A percentile compares a stretch with the other conserved stretches of the same genome.
Conservation (phyloP, 2,888 invertebrate species). For the Drosophila nr. perissopoda region DNA sequence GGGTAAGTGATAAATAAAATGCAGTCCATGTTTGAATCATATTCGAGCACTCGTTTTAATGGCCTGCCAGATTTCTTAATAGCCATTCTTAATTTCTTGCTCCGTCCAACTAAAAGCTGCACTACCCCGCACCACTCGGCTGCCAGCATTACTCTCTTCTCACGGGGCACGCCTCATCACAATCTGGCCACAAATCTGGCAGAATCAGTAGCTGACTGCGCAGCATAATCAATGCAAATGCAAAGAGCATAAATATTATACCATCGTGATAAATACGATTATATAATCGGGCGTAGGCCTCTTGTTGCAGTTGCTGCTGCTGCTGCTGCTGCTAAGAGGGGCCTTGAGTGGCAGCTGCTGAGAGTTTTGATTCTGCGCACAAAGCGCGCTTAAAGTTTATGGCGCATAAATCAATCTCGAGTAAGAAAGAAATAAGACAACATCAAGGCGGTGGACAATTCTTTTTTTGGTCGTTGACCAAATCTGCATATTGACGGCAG, state of each 20-base stretch:
- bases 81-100: slow-evolving; percentile 68
- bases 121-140: not conserved
- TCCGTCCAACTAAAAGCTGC: not conserved
- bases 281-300: slow-evolving; percentile 61
- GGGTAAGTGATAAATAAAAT: slow-evolving; percentile 37
- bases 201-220: slow-evolving; percentile 28
- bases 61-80: slow-evolving; percentile 76
- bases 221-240: slow-evolving; percentile 56
- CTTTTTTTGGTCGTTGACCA: slow-evolving; percentile 28
- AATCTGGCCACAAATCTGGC: slow-evolving; percentile 42
- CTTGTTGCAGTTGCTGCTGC: slow-evolving; percentile 9
- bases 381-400: slow-evolving; percentile 71
- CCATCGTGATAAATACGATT: slow-evolving; percentile 45
- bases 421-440: slow-evolving; percentile 10
- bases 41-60: slow-evolving; percentile 61
- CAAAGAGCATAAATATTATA: slow-evolving; percentile 16
- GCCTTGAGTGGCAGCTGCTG: slow-evolving; percentile 49
- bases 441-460: slow-evolving; percentile 49
- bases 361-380: slow-evolving; percentile 51
- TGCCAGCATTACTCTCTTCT: not conserved
- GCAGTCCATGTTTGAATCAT: slow-evolving; percentile 46
- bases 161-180: slow-evolving; percentile 40
- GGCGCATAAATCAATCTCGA: slow-evolving; percentile 71
- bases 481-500: slow-evolving; percentile 68
- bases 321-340: slow-evolving; percentile 7